Conservation (phyloP, 1,140 invertebrate genomes). For the Lordiphosa collinella region DNA sequence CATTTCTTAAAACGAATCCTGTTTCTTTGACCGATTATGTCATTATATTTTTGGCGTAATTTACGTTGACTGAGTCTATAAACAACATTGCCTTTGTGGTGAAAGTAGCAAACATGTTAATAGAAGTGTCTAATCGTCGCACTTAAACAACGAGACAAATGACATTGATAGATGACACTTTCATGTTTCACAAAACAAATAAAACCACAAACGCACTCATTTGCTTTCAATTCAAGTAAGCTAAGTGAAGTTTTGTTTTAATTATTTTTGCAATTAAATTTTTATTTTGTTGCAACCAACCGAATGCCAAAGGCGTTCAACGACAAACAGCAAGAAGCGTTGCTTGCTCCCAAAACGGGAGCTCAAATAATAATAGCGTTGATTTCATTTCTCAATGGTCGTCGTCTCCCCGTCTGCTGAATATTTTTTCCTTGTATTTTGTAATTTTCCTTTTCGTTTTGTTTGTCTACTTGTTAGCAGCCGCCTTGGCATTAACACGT, state of each 20-base stretch:
- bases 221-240: too few species aligned
- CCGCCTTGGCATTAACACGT: conserved; percentile 66
- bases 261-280: conserved; percentile 73
- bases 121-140: too few species aligned
- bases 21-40: too few species aligned
- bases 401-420: conserved; percentile 33
- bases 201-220: too few species aligned
- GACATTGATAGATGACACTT: not conserved
- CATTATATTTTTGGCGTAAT: too few species aligned
- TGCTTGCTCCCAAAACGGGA: conserved; percentile 14
- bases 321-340: conserved; percentile 27
- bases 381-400: conserved; percentile 58
- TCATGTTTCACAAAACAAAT: too few species aligned
- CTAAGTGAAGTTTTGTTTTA: conserved; percentile 13
- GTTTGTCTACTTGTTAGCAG: conserved; percentile 71
- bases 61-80: too few species aligned
- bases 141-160: too few species aligned
- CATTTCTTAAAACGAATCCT: too few species aligned
- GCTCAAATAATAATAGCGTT: conserved; percentile 69
- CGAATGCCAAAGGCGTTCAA: conserved; percentile 26
- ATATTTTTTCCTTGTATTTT: conserved; percentile 6
- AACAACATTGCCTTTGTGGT: too few species aligned
- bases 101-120: too few species aligned
- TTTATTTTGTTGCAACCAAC: conserved; percentile 43
- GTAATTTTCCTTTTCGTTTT: conserved; percentile 22